Evolutionary conservation across 2,113 vertebrate species (phyloP), one percentile per base, ranked within the genome.

Genomic region (Jacana jacana): DNA sequence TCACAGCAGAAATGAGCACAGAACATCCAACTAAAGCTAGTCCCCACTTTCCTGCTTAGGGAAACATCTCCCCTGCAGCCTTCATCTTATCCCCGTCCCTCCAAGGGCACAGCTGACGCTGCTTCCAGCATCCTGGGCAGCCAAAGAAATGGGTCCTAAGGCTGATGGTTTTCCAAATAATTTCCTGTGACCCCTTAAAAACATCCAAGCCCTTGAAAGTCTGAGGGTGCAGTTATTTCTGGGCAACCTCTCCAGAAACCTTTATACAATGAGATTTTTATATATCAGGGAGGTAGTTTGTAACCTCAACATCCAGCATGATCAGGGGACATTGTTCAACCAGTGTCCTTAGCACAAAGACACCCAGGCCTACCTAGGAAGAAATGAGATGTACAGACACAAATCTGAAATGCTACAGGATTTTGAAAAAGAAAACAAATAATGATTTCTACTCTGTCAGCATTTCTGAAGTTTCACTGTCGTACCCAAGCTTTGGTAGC

Each of bases 381-480:
- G 39, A 48, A 88, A 48, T 3, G 0, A 28, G 46, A 68, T 8
- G 9, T 28, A n/a, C 55, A 91, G 49, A 33, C 49, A 51, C 6
- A n/a, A 61, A 75, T 57, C 89, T 81, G 48, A 75, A 37, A 85
- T 46, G 37, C 20, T 55, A 10, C 24, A 61, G 51, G 18, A 52
- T 40, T 73, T 71, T 68, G 35, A 46, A 87, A 70, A 66, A 66
- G 3, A 17, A 39, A 48, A 60, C 37, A 60, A 44, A 68, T 17
- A 54, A 30, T 30, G 19, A 28, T 24, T 79, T 72, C 28, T 22
- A 9, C 33, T 81, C 54, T 60, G 76, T 93, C 91, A 93, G 88
- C 94, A 35, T 82, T 96, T 91, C 64, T 78, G 11, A 27, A 90
- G 79, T 96, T 91, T 94, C 4, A 0, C 86, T 91, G 79, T 90